Conservation (phyloP, 1,140 invertebrate species). For the Drosophila bocki region DNA sequence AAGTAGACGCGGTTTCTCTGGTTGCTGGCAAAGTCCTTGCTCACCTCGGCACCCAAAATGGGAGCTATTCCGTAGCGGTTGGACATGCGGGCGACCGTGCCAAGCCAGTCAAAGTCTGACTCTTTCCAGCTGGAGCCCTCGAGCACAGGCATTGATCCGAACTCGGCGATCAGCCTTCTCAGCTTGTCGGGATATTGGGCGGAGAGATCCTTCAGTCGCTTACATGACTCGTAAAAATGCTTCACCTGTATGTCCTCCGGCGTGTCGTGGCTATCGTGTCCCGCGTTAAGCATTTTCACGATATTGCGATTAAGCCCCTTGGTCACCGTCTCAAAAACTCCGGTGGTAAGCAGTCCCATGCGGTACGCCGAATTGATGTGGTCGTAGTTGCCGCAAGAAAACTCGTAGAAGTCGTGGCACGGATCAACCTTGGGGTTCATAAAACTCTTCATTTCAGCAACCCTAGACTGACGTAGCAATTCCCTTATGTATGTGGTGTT, state of each 20-base stretch:
- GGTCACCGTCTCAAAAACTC: constrained; percentile 60
- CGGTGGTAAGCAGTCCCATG: constrained; percentile 48
- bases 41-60: constrained; percentile 49
- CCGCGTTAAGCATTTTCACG: constrained; percentile 25
- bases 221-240: constrained; percentile 57
- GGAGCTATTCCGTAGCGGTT: constrained; percentile 45
- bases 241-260: constrained; percentile 61
- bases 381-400: constrained; percentile 89
- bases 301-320: constrained; percentile 61
- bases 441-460: constrained; percentile 59
- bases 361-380: constrained; percentile 57
- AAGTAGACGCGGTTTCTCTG: constrained; percentile 57
- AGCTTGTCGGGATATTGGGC: constrained; percentile 37
- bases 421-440: constrained; percentile 87
- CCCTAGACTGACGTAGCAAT: constrained; percentile 50
- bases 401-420: constrained; percentile 88
- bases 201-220: constrained; percentile 13
- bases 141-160: constrained; percentile 60
- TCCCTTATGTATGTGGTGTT: constrained; percentile 1
- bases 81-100: constrained; percentile 32
- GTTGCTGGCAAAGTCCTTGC: constrained; percentile 61
- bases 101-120: constrained; percentile 53
- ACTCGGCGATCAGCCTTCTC: constrained; percentile 45
- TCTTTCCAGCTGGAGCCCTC: constrained; percentile 50
- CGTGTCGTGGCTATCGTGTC: constrained; percentile 18